Percentiles rank a stretch among this genome's conserved stretches.
Conservation (phyloP, 2,888 invertebrate species). For the Paralinhomoeus sp. region DNA sequence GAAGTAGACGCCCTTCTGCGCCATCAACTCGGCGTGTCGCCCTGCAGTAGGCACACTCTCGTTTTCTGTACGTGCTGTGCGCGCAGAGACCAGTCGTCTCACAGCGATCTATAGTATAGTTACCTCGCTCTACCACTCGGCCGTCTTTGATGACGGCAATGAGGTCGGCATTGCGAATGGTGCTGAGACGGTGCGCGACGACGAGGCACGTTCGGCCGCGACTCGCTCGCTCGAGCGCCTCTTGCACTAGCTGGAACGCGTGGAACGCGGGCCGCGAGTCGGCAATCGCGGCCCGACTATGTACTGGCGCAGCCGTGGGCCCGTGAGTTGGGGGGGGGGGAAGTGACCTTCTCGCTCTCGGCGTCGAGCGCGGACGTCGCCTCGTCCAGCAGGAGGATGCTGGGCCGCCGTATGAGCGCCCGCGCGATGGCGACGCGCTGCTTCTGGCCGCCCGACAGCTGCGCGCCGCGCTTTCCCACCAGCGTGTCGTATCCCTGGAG, state of each 20-base stretch:
- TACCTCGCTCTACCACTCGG: constrained; percentile 36
- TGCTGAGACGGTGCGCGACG: constrained; percentile 32
- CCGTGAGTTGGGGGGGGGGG: no score
- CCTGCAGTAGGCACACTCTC: no score
- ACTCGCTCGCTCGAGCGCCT: constrained; percentile 43
- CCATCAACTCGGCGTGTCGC: constrained; percentile 43
- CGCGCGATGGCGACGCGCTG: constrained; percentile 17
- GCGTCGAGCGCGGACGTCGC: constrained; percentile 17
- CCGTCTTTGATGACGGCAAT: constrained; percentile 17
- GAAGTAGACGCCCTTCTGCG: constrained; percentile 43
- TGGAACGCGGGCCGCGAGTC: no score
- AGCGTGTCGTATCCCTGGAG: constrained; percentile 13
- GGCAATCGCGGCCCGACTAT: no score
- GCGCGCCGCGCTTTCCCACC: constrained; percentile 9
- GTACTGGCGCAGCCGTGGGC: no score
- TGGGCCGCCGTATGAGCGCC: constrained; percentile 14
- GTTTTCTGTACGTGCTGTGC: no score
- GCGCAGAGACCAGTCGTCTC: no score
- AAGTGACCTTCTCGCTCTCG: constrained; percentile 10
- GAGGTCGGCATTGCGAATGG: constrained; percentile 27
- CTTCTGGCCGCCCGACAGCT: constrained; percentile 15
- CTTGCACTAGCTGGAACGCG: constrained; percentile 65
- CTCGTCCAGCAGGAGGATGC: constrained; percentile 14
- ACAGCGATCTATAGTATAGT: background rate
- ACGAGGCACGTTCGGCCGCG: constrained; percentile 30